phyloP scores from a whole-genome alignment of 2,888 invertebrate genomes.

The Myopa testacea region DNA sequence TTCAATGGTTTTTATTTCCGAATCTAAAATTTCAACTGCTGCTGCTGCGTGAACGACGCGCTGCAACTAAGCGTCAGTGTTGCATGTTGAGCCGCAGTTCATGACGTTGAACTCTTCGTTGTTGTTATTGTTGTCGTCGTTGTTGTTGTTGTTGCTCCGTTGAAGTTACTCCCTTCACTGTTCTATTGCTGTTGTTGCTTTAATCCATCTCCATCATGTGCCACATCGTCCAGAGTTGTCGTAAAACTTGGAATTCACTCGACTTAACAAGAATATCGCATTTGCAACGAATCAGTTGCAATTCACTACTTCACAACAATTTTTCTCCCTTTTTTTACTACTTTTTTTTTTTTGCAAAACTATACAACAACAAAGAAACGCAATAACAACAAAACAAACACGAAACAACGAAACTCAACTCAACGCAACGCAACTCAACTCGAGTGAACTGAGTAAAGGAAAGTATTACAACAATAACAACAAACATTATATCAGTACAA shows the following conservation, averaged over 20 bases:
- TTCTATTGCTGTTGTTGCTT: slow-evolving; percentile 13
- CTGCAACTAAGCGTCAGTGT: too few species aligned
- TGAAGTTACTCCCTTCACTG: slow-evolving; percentile 20
- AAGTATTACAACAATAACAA: background rate
- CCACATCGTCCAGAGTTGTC: slow-evolving; percentile 26
- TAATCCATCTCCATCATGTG: slow-evolving; percentile 28
- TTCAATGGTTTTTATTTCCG: too few species aligned
- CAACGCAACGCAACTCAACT: slow-evolving; percentile 22
- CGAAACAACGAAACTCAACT: slow-evolving; percentile 5
- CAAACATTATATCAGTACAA: background rate
- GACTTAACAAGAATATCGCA: slow-evolving; percentile 47
- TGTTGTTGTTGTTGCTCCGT: too few species aligned
- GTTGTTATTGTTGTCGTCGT: slow-evolving; percentile 8
- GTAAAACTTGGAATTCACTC: slow-evolving; percentile 44
- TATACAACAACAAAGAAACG: slow-evolving; percentile 37
- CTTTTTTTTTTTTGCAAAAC: background rate
- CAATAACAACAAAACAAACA: slow-evolving; percentile 39
- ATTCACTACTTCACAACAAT: slow-evolving; percentile 37
- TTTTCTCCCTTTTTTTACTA: too few species aligned
- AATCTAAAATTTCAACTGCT: too few species aligned
- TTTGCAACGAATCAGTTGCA: slow-evolving; percentile 45
- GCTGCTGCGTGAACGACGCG: too few species aligned
- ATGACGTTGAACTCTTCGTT: background rate
- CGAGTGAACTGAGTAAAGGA: background rate
- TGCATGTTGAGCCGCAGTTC: background rate